Evolutionary conservation across 1,140 invertebrate species (phyloP).

Genomic region (Aphis craccivora): DNA sequence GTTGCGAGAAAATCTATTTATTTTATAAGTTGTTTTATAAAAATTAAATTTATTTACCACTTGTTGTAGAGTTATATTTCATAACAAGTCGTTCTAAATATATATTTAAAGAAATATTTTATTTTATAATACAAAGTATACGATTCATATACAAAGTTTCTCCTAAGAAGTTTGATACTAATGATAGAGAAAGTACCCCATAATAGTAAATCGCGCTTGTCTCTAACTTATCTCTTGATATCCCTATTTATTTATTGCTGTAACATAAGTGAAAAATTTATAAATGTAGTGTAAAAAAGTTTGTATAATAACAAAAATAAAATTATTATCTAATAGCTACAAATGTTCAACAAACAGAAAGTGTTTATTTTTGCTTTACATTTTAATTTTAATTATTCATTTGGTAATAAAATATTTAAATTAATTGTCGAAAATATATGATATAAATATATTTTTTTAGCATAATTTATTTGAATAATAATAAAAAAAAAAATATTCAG

Average conservation of each 20-base stretch:
- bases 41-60: slow-evolving; percentile 1
- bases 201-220: not conserved
- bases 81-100: not conserved
- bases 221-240: not conserved
- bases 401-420: not conserved
- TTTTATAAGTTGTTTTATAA: slow-evolving; percentile 13
- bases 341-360: not conserved
- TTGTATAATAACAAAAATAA: not conserved
- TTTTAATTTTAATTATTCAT: not conserved
- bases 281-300: not conserved
- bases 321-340: not conserved
- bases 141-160: not conserved
- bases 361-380: not conserved
- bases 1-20: not conserved
- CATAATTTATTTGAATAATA: not conserved
- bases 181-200: not conserved
- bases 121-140: not conserved
- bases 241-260: not conserved
- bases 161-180: not conserved
- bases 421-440: not conserved
- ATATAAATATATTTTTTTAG: not conserved
- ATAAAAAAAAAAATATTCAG: not conserved
- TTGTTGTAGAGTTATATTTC: not conserved
- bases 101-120: not conserved
- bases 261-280: not conserved